phyloP scores from a whole-genome alignment of 2,888 invertebrate genomes.

The Syrphus vitripennis region DNA sequence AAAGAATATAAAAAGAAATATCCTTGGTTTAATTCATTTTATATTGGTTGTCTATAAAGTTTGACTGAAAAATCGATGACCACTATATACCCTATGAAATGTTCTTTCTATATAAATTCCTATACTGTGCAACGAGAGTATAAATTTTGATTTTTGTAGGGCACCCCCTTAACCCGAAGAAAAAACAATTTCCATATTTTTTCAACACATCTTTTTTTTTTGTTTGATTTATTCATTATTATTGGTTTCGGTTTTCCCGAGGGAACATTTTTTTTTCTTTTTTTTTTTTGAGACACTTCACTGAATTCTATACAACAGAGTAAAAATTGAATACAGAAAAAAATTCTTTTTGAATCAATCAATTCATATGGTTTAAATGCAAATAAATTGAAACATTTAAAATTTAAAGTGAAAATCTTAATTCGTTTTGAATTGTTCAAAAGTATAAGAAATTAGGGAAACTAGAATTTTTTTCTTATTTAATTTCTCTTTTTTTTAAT shows the following conservation, averaged over 20 bases:
- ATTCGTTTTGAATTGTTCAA: background rate
- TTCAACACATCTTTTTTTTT: conserved; percentile 15
- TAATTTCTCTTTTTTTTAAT: background rate
- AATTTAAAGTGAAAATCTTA: background rate
- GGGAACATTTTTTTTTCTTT: too few species aligned
- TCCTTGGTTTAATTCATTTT: conserved; percentile 16
- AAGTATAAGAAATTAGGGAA: too few species aligned
- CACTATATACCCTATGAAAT: background rate
- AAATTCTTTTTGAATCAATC: background rate
- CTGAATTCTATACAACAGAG: conserved; percentile 41
- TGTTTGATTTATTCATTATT: conserved; percentile 1
- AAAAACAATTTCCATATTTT: conserved; percentile 47
- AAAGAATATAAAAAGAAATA: background rate
- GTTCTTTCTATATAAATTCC: conserved; percentile 5
- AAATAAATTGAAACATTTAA: background rate
- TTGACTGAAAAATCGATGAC: conserved; percentile 65
- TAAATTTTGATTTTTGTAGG: conserved; percentile 41
- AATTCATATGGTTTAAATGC: background rate
- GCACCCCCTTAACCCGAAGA: conserved; percentile 10
- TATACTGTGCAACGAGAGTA: conserved; percentile 44
- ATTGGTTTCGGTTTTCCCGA: conserved; percentile 15
- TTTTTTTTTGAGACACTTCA: conserved; percentile 62
- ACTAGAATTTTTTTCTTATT: background rate
- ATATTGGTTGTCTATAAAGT: conserved; percentile 40
- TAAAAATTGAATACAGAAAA: conserved; percentile 51